Evolutionary conservation across 2,113 vertebrate species (phyloP), one percentile per base, ranked within the genome.

Genomic region (Urocynchramus pylzowi): DNA sequence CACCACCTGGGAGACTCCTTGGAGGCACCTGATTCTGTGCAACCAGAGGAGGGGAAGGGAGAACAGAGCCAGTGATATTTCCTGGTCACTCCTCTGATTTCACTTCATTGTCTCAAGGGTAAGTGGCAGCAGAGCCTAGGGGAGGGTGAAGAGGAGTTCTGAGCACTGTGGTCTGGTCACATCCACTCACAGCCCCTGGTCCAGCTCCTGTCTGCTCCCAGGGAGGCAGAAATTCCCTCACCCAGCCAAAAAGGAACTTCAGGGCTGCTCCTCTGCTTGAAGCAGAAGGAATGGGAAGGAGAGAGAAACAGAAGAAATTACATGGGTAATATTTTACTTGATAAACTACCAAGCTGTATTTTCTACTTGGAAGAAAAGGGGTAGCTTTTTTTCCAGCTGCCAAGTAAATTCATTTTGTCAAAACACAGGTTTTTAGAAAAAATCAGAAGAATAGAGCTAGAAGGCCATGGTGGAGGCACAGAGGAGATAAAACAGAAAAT

Each of bases 361-460:
- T 80, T 77, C 64, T 78, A 19, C 10, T 23, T 27, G 14, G 18
- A 67, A 91, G 90, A 70, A 13, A 28, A 6, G 30, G 11, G 10
- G 2, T 2, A n/a, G n/a, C n/a, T n/a, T 23, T 45, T 17, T 20
- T 68, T 14, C 70, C 49, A 81, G 12, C 16, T 16, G 56, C 27
- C 57, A n/a, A 75, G 70, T 87, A 93, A 96, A 79, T 65, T 37
- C 27, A 45, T 52, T 91, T 74, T 92, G 26, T 89, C 10, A 37
- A 89, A n/a, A 79, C 24, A 82, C 3, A 83, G 16, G 8, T 44
- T 45, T 89, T 80, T 11, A 15, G 54, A 78, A 47, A 37, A 87
- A 41, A 64, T 21, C 41, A 65, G 57, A n/a, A 59, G 37, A 87
- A 21, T 0, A 84, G 30, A 86, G 30, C 21, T 41, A 22, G 47